phyloP scores from a whole-genome alignment of 1,140 invertebrate species.

The Sitodiplosis mosellana region DNA sequence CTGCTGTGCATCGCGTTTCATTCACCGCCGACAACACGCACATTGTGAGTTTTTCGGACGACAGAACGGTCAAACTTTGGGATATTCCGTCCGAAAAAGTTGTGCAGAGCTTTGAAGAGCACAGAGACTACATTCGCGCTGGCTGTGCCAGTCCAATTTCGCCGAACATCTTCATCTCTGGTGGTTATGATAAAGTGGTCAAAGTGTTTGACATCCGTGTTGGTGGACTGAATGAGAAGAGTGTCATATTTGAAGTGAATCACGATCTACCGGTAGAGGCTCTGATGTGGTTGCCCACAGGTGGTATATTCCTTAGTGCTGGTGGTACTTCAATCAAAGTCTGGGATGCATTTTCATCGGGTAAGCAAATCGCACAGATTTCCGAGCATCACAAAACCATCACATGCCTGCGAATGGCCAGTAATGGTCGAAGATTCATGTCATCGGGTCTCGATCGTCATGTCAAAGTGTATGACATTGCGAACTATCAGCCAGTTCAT shows the following conservation, averaged over 20 bases:
- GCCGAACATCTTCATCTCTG: conserved; percentile 59
- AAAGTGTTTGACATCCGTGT: conserved; percentile 77
- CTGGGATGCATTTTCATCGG: conserved; percentile 80
- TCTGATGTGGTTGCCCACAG: conserved; percentile 71
- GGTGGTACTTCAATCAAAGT: conserved; percentile 83
- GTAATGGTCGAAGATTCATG: conserved; percentile 60
- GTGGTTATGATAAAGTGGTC: conserved; percentile 84
- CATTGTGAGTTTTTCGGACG: conserved; percentile 82
- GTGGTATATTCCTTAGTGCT: conserved; percentile 78
- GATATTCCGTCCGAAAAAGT: conserved; percentile 70
- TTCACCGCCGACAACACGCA: conserved; percentile 64
- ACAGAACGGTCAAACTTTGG: conserved; percentile 76
- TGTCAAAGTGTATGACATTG: conserved; percentile 84
- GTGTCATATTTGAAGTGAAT: conserved; percentile 51
- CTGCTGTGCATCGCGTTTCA: conserved; percentile 57
- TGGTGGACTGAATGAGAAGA: conserved; percentile 22
- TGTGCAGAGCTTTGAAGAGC: conserved; percentile 45
- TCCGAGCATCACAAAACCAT: conserved; percentile 87
- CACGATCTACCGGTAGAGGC: conserved; percentile 85
- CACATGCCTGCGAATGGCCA: conserved; percentile 60
- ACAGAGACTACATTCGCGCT: conserved; percentile 67
- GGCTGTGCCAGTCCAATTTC: conserved; percentile 59
- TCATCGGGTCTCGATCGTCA: conserved; percentile 85
- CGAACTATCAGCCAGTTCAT: conserved; percentile 71
- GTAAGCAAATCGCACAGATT: conserved; percentile 60